phyloP scores from a whole-genome alignment of 2,113 vertebrate genomes.

The Melospiza georgiana region DNA sequence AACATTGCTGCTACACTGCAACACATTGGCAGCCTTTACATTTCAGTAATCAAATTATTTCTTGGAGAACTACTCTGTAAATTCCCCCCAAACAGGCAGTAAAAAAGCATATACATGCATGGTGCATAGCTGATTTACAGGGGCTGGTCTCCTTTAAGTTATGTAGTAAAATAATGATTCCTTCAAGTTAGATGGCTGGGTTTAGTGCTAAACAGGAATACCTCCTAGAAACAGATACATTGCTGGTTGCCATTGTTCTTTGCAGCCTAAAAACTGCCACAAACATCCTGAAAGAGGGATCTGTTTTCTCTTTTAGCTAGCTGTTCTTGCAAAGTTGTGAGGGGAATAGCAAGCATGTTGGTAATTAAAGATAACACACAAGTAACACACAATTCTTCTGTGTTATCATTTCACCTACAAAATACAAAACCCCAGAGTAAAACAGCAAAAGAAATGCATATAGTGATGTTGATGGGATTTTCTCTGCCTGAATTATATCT shows the following conservation, averaged over 20 bases:
- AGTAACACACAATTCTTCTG: not conserved
- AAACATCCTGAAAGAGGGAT: not conserved
- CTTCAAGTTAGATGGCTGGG: not conserved
- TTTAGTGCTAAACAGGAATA: conserved; percentile 22
- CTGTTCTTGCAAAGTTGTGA: conserved; percentile 5
- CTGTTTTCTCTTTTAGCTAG: not conserved
- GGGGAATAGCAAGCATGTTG: not conserved
- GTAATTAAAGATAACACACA: conserved; percentile 32
- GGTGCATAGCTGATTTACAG: conserved; percentile 3
- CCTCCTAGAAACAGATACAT: not conserved
- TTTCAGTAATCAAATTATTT: conserved; percentile 45
- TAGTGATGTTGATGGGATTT: not conserved
- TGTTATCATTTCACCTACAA: conserved; percentile 13
- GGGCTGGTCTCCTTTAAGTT: not conserved
- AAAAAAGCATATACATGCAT: not conserved
- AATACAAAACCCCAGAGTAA: not conserved
- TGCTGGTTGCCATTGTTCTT: not conserved
- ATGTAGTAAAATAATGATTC: not conserved
- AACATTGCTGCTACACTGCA: not conserved
- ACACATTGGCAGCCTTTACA: not conserved
- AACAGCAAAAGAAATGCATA: not conserved
- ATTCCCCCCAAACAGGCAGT: not conserved
- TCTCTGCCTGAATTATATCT: not conserved
- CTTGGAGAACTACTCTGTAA: conserved; percentile 24
- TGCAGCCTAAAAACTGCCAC: not conserved